Conservation (phyloP, 1,140 invertebrate genomes). For the Eciton burchellii region DNA sequence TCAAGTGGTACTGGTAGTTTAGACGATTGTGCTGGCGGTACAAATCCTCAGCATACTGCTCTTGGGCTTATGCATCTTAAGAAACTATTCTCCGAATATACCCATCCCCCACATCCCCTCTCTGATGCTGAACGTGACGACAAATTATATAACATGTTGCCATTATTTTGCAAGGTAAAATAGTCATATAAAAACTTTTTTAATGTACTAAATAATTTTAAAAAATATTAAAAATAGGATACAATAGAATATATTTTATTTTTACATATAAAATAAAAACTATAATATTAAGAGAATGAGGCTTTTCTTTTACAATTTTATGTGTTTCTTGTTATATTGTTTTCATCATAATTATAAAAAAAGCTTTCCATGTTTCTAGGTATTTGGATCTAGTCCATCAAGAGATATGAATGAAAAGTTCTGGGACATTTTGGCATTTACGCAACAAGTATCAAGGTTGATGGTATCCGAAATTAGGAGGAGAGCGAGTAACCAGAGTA, state of each 20-base stretch:
- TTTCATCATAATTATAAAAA: not conserved
- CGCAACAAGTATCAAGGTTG: slow-evolving; percentile 96
- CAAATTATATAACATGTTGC: slow-evolving; percentile 99
- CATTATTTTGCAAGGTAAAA: slow-evolving; percentile 97
- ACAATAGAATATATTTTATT: too few species aligned
- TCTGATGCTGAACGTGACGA: slow-evolving; percentile 95
- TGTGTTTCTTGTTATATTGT: not conserved
- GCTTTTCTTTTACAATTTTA: not conserved
- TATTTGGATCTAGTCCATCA: slow-evolving; percentile 95
- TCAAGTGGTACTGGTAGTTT: slow-evolving; percentile 80
- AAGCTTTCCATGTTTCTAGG: slow-evolving; percentile 85
- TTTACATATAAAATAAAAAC: too few species aligned
- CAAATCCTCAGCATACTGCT: slow-evolving; percentile 91
- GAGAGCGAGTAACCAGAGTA: slow-evolving; percentile 97
- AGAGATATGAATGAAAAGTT: slow-evolving; percentile 98
- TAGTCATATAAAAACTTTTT: slow-evolving; percentile 6
- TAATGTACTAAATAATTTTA: not conserved
- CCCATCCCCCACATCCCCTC: slow-evolving; percentile 93
- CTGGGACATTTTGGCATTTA: slow-evolving; percentile 96
- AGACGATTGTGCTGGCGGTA: slow-evolving; percentile 84
- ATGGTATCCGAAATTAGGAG: slow-evolving; percentile 98
- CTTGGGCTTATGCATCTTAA: slow-evolving; percentile 97
- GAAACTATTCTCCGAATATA: slow-evolving; percentile 97
- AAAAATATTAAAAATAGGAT: not conserved
- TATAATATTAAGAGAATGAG: not conserved